Conservation (phyloP, 2,888 invertebrate species). For the Drosophila koepferae region DNA sequence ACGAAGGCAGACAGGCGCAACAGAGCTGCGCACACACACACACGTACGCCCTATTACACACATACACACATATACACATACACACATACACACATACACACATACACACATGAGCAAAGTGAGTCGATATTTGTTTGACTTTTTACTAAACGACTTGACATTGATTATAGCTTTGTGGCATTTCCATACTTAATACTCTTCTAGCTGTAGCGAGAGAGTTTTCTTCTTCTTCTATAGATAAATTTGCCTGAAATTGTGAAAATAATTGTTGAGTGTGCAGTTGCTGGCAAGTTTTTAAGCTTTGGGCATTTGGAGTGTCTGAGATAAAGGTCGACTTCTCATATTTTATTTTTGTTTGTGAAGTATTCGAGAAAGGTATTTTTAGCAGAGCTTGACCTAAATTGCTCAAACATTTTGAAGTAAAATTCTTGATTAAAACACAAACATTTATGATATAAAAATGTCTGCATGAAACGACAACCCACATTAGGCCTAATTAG, state of each 20-base stretch:
- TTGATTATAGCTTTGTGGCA: slow-evolving; percentile 45
- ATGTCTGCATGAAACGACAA: background rate
- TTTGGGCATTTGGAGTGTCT: background rate
- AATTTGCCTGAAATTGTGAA: background rate
- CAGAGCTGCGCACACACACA: slow-evolving; percentile 46
- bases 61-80: slow-evolving; percentile 16
- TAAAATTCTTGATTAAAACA: background rate
- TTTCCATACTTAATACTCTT: slow-evolving; percentile 12
- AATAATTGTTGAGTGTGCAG: background rate
- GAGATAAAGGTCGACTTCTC: background rate
- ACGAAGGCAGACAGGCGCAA: slow-evolving; percentile 43
- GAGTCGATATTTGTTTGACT: slow-evolving; percentile 51
- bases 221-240: background rate
- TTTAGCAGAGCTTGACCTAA: background rate
- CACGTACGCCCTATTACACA: slow-evolving; percentile 12
- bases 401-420: background rate
- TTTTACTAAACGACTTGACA: slow-evolving; percentile 53
- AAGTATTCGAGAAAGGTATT: background rate
- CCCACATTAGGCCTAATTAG: background rate
- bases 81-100: slow-evolving; percentile 23
- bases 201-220: background rate
- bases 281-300: background rate
- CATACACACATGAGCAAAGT: slow-evolving; percentile 12
- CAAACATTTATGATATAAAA: background rate
- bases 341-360: background rate